Base-by-base conservation (phyloP, 2,113 vertebrate genomes). In the Grus americana region DNA sequence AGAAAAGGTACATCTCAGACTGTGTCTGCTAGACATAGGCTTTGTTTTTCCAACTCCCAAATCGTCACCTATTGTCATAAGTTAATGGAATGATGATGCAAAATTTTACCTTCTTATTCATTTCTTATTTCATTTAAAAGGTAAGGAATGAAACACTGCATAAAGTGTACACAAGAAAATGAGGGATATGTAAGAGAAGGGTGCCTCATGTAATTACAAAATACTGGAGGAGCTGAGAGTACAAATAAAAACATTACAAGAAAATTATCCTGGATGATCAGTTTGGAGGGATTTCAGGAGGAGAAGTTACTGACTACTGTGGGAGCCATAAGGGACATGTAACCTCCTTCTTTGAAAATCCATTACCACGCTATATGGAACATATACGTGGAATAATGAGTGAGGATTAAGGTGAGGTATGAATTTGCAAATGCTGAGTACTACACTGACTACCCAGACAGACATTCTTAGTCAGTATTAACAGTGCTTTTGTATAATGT, bases 81-180 rank as follows among this genome's bases (percentile, higher is more conserved):
- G 59, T 62, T 95, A 95, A 94, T 87, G 91, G 91, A 90, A 96
- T 6, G 0, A 90, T 86, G 62, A 95, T 88, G 75, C 34, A 75
- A 93, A 95, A 62, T 71, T 79, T 82, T 20, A 86, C 74, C 78
- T 91, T 71, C 10, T 93, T 90, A 94, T 82, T 93, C 46, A 97
- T 94, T 93, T 92, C 91, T 86, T 74, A 92, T 47, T 91, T 86
- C 61, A 95, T 94, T 97, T 92, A 4, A 65, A 94, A 94, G 61
- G 40, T 85, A 93, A 95, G 75, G 86, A 94, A 90, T 80, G 81
- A 88, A 85, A 86, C 34, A 54, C 32, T 93, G 65, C 73, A 70
- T 84, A 47, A 95, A 97, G 11, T 0, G 0, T 15, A 19, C 3
- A 4, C 21, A 49, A 50, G 34, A 80, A 76, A 76, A 63, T 24